Base-by-base conservation (phyloP, 1,140 invertebrate genomes). In the Eriocheir sinensis region DNA sequence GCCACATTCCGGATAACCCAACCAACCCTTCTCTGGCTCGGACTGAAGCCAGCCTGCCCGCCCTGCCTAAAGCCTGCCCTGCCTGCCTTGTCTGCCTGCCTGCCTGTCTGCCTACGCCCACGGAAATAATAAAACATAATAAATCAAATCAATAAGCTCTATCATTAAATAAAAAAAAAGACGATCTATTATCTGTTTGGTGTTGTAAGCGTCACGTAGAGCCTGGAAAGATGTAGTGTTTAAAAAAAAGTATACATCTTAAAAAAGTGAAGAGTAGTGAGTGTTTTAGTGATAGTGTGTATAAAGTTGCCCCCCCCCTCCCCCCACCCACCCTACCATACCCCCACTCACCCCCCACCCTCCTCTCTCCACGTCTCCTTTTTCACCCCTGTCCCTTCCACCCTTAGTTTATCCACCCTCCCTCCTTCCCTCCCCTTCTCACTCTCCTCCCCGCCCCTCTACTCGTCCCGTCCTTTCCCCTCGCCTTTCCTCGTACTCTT, bases 1-100 rank as follows among this genome's bases (percentile, higher is more conserved):
- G 93, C 93, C 93, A 93, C 32, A 93, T 89, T 36, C n/a, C 8
- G 93, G 93, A 93, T 93, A 93, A 34, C 91, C 41, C 86, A n/a
- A 27, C 83, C 12, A n/a, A 38, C 30, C 44, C 30, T 48, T n/a
- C n/a, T n/a, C 34, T 90, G 36, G 89, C n/a, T 53, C 41, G 81
- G 40, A 38, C 15, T 85, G 81, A 6, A 34, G 27, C 30, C n/a
- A 44, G 85, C 34, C 12, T 21, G 34, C 9, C 40, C 85, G 32
- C 44, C 88, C 32, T n/a, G 41, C 89, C 15, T 30, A 32, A 44
- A n/a, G n/a, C n/a, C n/a, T n/a, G n/a, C n/a, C n/a, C 86, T 34
- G n/a, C 83, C 12, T 41, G 86, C 30, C 44, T 44, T 48, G 86
- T 8, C 85, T 15, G 41, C 83, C 30, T 8, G 30, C 17, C 36